A percentile compares a stretch with the other conserved stretches of the same genome.
phyloP scores from a whole-genome alignment of 2,888 invertebrate genomes.

The Agriopis aurantiaria region DNA sequence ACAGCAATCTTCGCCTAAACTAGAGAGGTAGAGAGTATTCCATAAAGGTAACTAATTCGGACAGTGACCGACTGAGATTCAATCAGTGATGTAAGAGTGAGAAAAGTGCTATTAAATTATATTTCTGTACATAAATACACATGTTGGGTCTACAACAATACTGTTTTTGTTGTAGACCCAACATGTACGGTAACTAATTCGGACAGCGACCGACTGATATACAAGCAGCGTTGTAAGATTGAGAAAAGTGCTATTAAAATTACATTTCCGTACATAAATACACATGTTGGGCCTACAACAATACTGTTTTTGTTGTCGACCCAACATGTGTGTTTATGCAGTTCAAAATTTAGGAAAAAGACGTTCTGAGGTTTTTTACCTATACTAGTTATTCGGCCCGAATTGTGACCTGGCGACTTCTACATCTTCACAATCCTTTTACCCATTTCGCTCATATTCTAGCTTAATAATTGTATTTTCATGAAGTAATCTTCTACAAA shows the following conservation, averaged over 20 bases:
- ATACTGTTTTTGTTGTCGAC: too few species aligned
- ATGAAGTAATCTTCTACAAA: too few species aligned
- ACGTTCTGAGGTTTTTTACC: too few species aligned
- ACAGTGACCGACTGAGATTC: slow-evolving; percentile 6
- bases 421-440: too few species aligned
- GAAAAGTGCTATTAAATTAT: slow-evolving; percentile 1
- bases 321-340: too few species aligned
- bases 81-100: background rate
- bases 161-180: too few species aligned
- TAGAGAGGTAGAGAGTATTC: background rate
- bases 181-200: slow-evolving; percentile 5
- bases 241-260: slow-evolving; percentile 5
- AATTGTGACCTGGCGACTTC: too few species aligned
- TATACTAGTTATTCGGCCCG: too few species aligned
- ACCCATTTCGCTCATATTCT: too few species aligned
- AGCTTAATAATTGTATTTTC: too few species aligned
- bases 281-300: background rate
- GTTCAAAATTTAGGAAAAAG: too few species aligned
- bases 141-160: too few species aligned
- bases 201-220: slow-evolving; percentile 9
- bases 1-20: slow-evolving; percentile 6
- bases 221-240: background rate
- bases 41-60: slow-evolving; percentile 11
- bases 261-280: background rate
- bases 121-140: background rate